Conservation (phyloP, 2,888 invertebrate genomes). For the Drosophila neonasuta region DNA sequence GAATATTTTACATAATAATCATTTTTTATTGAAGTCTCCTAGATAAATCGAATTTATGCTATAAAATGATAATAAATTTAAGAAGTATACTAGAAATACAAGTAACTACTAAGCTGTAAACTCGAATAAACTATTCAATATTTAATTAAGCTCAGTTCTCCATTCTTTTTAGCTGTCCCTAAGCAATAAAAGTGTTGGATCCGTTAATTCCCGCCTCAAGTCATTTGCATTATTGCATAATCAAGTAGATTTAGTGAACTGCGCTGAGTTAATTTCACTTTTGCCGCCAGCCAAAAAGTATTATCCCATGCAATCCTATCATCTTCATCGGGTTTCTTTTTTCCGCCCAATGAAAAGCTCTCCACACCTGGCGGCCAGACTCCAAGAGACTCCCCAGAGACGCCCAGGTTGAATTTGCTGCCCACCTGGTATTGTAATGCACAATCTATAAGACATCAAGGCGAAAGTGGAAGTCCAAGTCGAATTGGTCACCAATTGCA, state of each 20-base stretch:
- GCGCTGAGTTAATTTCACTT: not conserved
- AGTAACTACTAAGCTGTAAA: too few species aligned
- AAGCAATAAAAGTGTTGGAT: not conserved
- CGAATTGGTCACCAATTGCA: constrained; percentile 49
- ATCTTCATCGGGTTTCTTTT: not conserved
- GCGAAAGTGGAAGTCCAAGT: constrained; percentile 67
- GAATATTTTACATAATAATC: too few species aligned
- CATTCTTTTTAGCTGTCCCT: too few species aligned
- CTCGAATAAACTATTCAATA: too few species aligned
- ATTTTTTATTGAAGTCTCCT: too few species aligned
- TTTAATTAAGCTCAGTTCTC: too few species aligned
- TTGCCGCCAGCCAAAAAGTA: not conserved
- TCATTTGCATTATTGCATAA: constrained; percentile 2
- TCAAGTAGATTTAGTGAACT: not conserved
- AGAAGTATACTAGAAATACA: too few species aligned
- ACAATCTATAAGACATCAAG: constrained; percentile 45
- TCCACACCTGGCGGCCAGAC: constrained; percentile 1
- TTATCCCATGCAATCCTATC: not conserved
- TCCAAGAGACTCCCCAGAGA: too few species aligned
- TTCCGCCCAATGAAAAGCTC: not conserved
- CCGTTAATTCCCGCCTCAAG: not conserved
- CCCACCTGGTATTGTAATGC: constrained; percentile 45
- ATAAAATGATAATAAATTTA: too few species aligned
- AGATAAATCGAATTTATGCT: too few species aligned
- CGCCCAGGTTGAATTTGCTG: not conserved